Percentiles rank a stretch among this genome's conserved stretches.
phyloP scores from a whole-genome alignment of 2,888 invertebrate species.

The Andrena bucephala region DNA sequence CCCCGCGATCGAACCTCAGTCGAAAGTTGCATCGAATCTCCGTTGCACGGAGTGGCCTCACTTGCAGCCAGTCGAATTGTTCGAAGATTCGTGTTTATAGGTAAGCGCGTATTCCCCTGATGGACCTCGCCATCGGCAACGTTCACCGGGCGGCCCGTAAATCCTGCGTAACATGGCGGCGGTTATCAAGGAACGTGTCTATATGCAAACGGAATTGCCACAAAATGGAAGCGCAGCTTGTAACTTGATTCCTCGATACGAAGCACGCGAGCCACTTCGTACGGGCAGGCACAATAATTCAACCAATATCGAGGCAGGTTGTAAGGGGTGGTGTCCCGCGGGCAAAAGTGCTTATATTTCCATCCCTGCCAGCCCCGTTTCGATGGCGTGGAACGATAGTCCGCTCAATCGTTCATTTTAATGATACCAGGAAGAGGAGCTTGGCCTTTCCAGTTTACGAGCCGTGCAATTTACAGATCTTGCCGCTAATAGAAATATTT shows the following conservation, averaged over 20 bases:
- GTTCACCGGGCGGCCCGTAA: slow-evolving; percentile 63
- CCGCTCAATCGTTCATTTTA: slow-evolving; percentile 52
- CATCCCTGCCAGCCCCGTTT: not conserved
- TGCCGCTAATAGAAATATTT: slow-evolving; percentile 39
- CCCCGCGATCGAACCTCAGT: not conserved
- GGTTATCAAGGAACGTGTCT: slow-evolving; percentile 71
- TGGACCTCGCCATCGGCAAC: slow-evolving; percentile 49
- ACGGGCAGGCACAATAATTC: slow-evolving; percentile 67
- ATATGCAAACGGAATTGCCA: slow-evolving; percentile 72
- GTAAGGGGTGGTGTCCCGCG: slow-evolving; percentile 12
- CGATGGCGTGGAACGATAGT: slow-evolving; percentile 47
- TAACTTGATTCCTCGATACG: slow-evolving; percentile 70
- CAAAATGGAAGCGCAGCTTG: slow-evolving; percentile 71
- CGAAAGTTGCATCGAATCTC: slow-evolving; percentile 27
- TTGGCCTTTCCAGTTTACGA: slow-evolving; percentile 40
- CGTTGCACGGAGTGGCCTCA: not conserved
- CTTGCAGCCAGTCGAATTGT: slow-evolving; percentile 40
- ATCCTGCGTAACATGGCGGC: slow-evolving; percentile 60
- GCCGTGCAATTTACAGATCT: slow-evolving; percentile 44
- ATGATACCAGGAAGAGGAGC: slow-evolving; percentile 32
- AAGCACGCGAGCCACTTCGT: slow-evolving; percentile 68
- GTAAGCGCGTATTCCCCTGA: slow-evolving; percentile 46
- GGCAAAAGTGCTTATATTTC: slow-evolving; percentile 45
- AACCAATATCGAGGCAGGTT: slow-evolving; percentile 57
- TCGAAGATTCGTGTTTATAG: slow-evolving; percentile 43